These are phyloP conservation scores for Podabrus alpinus DNA, from an alignment of 2,888 invertebrate genomes.

Conservation along the genomic window DNA sequence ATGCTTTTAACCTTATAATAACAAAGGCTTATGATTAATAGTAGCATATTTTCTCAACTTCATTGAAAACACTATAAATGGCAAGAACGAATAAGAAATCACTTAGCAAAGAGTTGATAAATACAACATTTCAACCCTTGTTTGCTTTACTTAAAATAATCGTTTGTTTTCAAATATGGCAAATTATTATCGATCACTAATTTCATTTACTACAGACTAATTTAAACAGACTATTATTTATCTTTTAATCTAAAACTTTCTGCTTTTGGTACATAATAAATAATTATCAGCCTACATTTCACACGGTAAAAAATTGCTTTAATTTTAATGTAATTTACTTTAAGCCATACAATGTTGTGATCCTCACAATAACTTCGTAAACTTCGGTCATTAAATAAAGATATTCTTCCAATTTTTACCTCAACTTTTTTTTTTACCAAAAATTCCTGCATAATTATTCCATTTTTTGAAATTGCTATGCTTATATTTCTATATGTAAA, in stretches of 20 bases:
- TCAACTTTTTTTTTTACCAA: too few relatives aligned
- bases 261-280: not conserved
- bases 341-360: too few relatives aligned
- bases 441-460: too few relatives aligned
- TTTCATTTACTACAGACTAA: not conserved
- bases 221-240: not conserved
- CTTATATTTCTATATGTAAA: too few relatives aligned
- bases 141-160: not conserved
- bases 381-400: too few relatives aligned
- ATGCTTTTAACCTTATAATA: not conserved
- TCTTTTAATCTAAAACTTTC: not conserved
- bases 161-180: not conserved
- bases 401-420: too few relatives aligned
- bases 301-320: too few relatives aligned
- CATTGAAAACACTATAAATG: not conserved
- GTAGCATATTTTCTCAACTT: not conserved
- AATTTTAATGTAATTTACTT: too few relatives aligned
- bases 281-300: not conserved
- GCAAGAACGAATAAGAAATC: not conserved
- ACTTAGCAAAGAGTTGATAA: not conserved
- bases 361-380: too few relatives aligned
- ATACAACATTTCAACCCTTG: not conserved
- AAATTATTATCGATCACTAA: not conserved
- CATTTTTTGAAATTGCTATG: too few relatives aligned
- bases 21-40: not conserved